Conservation (phyloP, 2,888 invertebrate species). For the Dichetophora obliterata region DNA sequence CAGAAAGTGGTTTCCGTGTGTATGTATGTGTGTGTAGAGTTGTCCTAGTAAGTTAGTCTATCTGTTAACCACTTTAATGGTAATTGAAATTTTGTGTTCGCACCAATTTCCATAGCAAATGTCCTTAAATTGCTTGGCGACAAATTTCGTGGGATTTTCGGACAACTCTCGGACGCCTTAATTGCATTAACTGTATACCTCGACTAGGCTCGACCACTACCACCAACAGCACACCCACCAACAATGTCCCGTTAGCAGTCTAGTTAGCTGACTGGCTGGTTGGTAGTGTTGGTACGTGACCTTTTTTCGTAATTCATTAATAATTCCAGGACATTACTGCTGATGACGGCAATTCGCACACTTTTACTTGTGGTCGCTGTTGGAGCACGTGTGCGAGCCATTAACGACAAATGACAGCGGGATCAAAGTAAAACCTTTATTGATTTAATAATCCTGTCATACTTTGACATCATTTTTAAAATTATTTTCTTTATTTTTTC, state of each 20-base stretch:
- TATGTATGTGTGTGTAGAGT: not conserved
- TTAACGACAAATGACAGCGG: not conserved
- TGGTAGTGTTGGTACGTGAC: constrained; percentile 42
- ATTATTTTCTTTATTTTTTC: not conserved
- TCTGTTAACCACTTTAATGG: constrained; percentile 11
- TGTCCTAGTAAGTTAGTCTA: not conserved
- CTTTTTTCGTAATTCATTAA: constrained; percentile 46
- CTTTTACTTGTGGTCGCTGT: not conserved
- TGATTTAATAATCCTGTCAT: constrained; percentile 16
- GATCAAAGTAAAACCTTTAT: constrained; percentile 12
- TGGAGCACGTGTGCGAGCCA: not conserved
- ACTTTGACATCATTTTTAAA: not conserved
- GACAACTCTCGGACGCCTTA: constrained; percentile 61
- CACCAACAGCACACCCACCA: not conserved
- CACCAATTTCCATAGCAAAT: constrained; percentile 2
- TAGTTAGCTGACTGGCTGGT: not conserved
- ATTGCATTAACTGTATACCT: constrained; percentile 58
- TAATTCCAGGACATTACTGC: constrained; percentile 44
- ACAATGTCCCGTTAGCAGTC: not conserved
- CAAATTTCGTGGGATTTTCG: constrained; percentile 49
- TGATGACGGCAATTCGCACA: constrained; percentile 41
- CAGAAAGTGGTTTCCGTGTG: not conserved
- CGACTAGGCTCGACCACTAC: constrained; percentile 54
- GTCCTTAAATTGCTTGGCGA: constrained; percentile 34
- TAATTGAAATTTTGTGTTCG: constrained; percentile 46